phyloP scores from a whole-genome alignment of 2,113 vertebrate genomes.

The Argyrosomus japonicus region DNA sequence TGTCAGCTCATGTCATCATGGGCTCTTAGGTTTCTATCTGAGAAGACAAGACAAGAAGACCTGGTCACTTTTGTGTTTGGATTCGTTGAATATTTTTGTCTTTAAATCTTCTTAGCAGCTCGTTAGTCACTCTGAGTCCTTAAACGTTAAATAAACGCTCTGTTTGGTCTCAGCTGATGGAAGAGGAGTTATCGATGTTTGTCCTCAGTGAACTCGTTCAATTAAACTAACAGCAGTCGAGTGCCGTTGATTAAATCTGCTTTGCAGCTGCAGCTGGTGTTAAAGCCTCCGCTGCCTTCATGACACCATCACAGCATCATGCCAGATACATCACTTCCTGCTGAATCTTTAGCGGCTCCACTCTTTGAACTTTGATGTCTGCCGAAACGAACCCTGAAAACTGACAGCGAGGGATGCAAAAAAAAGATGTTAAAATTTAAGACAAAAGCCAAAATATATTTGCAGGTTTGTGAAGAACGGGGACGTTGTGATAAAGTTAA shows the following conservation, averaged over 20 bases:
- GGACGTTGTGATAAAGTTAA: neutral
- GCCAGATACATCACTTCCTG: neutral
- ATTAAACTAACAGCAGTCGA: constrained; percentile 11
- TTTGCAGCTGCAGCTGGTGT: neutral
- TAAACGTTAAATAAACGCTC: neutral
- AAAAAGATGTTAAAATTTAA: neutral
- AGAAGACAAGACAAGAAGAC: too few relatives aligned
- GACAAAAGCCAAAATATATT: neutral
- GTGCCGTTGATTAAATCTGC: constrained; percentile 3
- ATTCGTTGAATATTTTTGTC: neutral
- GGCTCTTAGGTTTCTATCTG: too few relatives aligned
- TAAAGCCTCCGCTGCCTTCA: neutral
- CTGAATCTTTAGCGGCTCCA: neutral
- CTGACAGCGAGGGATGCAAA: too few relatives aligned
- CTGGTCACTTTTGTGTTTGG: too few relatives aligned
- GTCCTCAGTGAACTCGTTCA: constrained; percentile 5
- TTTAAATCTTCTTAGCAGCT: neutral
- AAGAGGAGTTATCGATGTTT: constrained; percentile 2
- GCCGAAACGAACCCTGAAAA: neutral
- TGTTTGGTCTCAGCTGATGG: neutral
- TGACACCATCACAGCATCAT: neutral
- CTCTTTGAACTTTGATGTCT: too few relatives aligned
- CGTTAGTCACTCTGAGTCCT: too few relatives aligned
- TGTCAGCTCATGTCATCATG: too few relatives aligned
- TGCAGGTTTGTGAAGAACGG: neutral